phyloP scores from a whole-genome alignment of 2,113 vertebrate species.

The Turnix velox region DNA sequence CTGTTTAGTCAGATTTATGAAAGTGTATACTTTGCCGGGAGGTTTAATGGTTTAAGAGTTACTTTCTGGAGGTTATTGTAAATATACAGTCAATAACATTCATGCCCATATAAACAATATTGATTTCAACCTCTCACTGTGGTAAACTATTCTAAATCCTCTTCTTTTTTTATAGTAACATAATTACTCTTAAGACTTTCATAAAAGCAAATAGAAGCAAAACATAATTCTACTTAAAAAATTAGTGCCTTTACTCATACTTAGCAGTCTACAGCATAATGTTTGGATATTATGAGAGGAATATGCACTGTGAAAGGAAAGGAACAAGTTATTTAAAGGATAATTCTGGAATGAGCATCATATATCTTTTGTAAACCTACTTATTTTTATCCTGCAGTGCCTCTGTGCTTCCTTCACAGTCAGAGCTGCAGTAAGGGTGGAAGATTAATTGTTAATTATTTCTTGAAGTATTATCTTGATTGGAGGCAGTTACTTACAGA shows the following conservation, averaged over 20 bases:
- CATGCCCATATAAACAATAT: constrained; percentile 6
- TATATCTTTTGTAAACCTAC: background rate
- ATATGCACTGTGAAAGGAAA: background rate
- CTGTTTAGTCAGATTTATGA: constrained; percentile 51
- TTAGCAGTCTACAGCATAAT: background rate
- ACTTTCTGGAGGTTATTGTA: constrained; percentile 40
- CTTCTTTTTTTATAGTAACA: background rate
- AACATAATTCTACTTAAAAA: background rate
- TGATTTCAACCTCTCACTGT: constrained; percentile 11
- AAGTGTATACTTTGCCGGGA: background rate
- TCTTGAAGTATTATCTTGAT: background rate
- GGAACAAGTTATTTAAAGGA: background rate
- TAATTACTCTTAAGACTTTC: background rate
- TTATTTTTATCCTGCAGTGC: background rate
- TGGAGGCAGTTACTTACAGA: background rate
- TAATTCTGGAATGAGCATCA: background rate
- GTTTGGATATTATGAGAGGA: background rate
- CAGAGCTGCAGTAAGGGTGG: background rate
- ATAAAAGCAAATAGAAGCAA: constrained; percentile 5
- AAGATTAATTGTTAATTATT: background rate
- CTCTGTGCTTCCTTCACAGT: background rate
- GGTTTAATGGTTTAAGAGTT: constrained; percentile 46
- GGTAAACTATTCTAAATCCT: constrained; percentile 17
- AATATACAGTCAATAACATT: constrained; percentile 8
- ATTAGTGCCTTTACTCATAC: background rate